Evolutionary conservation across 1,140 invertebrate species (phyloP), one percentile per base, ranked within the genome.

Genomic region (Drosophila aff.): DNA sequence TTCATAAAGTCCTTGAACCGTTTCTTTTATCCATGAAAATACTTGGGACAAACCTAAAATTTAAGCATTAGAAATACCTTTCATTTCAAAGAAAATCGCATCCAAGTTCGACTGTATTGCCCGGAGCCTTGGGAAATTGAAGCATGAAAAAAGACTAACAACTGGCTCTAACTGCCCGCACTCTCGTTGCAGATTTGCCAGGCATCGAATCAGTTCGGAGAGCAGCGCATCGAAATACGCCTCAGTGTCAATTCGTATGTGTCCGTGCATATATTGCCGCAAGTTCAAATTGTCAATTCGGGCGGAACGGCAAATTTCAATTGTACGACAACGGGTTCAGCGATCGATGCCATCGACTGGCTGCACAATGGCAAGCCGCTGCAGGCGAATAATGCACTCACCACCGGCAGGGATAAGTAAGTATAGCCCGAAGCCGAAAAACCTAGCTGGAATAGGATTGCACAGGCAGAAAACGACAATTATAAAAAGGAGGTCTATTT

Each of bases 261-360:
- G 9, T 95, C 95, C 15, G 96, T 96, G 3, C 95, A 96, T 81
- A 95, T 96, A 58, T 94, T 96, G 74, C 96, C 96, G 18, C 95
- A 95, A 81, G 94, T 96, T 46, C 94, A 97, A 95, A 95, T 96
- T 57, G 96, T 97, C n/a, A 97, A 98, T 94, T 97, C 97, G 31
- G 97, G 97, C 23, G 95, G 96, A 68, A 95, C 95, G 36, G 97
- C 96, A 11, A 94, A 94, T 59, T 96, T 98, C 93, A 97, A 97
- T 94, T 98, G 97, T 93, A 95, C 96, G 0, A 96, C 97, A 77
- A 95, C 95, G 62, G 97, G 97, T 40, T 96, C 96, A 93, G 96
- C 96, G 26, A 94, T 96, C 26, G 95, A 95, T 68, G 94, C 94
- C 40, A 94, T 97, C 52, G 95, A 95, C 79, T 98, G 97, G 97